Evolutionary conservation across 2,888 invertebrate genomes (phyloP), one percentile per base, ranked within the genome.

Genomic region (Idaea biselata): DNA sequence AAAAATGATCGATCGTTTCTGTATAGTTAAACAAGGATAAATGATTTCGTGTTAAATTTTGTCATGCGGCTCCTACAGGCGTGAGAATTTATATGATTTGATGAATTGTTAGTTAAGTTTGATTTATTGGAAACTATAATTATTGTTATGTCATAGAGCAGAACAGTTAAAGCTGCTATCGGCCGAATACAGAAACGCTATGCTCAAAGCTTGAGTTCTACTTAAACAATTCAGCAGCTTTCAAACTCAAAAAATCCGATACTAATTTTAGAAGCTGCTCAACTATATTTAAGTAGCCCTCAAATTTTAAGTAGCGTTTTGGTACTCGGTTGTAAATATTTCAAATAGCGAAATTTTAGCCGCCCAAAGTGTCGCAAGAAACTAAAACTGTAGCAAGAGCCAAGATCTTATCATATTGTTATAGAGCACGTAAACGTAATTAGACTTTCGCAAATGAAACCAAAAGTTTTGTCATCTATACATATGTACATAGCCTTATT

Each of bases 401-500:
- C 78, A 76, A 71, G 77, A 77, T 73, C 59, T 60, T 70, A 75
- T 71, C 67, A 63, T 62, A 75, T 78, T 76, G 78, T 78, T 75
- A 68, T 67, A 60, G 64, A 64, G 60, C 69, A 72, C 69, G 69
- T 73, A 72, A 71, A 73, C 71, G 70, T 66, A 64, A 73, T 67
- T 65, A 68, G 67, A 68, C 76, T 84, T 84, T 81, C 80, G 80
- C 79, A 82, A 83, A 78, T 68, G 59, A 66, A 74, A 74, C 70
- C 72, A 76, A 66, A 64, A 56, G 33, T 58, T 67, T 67, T 66
- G 44, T 62, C 63, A 68, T 68, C 66, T 64, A 68, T 65, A 68
- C 25, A 1, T 25, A 25, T 25, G 1, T 25, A 25, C 5, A 25
- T 25, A 25, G n/a, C n/a, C n/a, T n/a, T n/a, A n/a, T n/a, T n/a